These are phyloP conservation scores for Condylostylus longicornis DNA, from an alignment of 1,140 invertebrate species.

Conservation along the genomic window DNA sequence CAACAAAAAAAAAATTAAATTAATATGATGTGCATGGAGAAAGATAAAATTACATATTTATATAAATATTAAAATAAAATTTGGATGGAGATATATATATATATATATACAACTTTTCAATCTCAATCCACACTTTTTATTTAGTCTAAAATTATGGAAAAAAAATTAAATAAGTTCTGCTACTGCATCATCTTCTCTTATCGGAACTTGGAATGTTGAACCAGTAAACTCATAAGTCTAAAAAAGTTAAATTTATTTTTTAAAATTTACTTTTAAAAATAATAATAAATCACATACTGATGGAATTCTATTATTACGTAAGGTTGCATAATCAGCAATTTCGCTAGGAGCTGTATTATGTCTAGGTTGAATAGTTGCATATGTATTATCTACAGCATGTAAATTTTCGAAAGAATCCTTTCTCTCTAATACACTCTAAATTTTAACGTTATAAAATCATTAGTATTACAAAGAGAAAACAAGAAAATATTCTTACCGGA, in stretches of 20 bases:
- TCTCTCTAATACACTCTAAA: conserved; percentile 19
- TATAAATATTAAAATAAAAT: no score
- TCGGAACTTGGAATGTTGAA: conserved; percentile 55
- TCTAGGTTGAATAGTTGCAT: conserved; percentile 71
- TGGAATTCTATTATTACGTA: conserved; percentile 32
- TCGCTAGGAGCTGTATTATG: conserved; percentile 35
- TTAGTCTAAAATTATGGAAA: no score
- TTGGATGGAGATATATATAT: no score
- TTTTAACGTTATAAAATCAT: no score
- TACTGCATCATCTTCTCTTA: conserved; percentile 50
- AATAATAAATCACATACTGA: conserved; percentile 15
- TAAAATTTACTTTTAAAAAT: not conserved
- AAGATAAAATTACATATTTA: no score
- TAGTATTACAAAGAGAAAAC: not conserved
- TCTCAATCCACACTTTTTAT: no score
- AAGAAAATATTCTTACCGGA: conserved; percentile 18
- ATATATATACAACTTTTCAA: no score
- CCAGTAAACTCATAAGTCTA: conserved; percentile 40
- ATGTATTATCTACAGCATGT: conserved; percentile 55
- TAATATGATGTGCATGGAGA: no score
- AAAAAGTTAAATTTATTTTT: not conserved
- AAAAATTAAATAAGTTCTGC: conserved; percentile 48
- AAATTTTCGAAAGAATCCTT: conserved; percentile 33
- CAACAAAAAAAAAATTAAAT: no score
- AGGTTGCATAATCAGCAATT: conserved; percentile 55